Conservation (phyloP, 2,113 vertebrate genomes). For the Paedocypris sp. region DNA sequence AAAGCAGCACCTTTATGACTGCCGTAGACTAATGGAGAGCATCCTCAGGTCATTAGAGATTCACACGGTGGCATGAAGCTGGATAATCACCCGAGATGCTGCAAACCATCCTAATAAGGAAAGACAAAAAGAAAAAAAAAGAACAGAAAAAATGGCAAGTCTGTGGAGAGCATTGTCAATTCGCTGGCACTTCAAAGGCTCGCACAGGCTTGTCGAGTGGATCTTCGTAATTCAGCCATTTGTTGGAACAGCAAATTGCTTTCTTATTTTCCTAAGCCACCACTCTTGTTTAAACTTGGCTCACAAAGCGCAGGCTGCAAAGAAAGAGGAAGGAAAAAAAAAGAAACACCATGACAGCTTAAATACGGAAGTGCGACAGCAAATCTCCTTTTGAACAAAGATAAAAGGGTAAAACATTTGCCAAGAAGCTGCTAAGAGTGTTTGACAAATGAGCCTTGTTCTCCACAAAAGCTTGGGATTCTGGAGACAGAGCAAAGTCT, state of each 20-base stretch:
- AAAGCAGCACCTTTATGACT: neutral
- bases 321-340: conserved; percentile 7
- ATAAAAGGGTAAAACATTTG: conserved; percentile 26
- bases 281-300: conserved; percentile 11
- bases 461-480: conserved; percentile 10
- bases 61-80: neutral
- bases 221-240: conserved; percentile 14
- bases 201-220: neutral
- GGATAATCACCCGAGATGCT: conserved; percentile 1
- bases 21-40: neutral
- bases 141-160: neutral
- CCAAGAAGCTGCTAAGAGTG: conserved; percentile 19
- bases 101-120: neutral
- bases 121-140: neutral
- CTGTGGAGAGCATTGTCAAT: conserved; percentile 31
- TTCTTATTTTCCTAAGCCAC: neutral
- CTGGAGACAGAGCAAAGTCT: conserved; percentile 21
- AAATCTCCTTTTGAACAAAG: conserved; percentile 29
- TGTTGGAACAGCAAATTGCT: conserved; percentile 26
- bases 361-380: conserved; percentile 24
- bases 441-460: conserved; percentile 33
- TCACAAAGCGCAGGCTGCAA: conserved; percentile 1
- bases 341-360: conserved; percentile 16
- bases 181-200: conserved; percentile 30
- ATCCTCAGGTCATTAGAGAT: conserved; percentile 4